Conservation (phyloP, 1,140 invertebrate genomes). For the Cecropterus lyciades region DNA sequence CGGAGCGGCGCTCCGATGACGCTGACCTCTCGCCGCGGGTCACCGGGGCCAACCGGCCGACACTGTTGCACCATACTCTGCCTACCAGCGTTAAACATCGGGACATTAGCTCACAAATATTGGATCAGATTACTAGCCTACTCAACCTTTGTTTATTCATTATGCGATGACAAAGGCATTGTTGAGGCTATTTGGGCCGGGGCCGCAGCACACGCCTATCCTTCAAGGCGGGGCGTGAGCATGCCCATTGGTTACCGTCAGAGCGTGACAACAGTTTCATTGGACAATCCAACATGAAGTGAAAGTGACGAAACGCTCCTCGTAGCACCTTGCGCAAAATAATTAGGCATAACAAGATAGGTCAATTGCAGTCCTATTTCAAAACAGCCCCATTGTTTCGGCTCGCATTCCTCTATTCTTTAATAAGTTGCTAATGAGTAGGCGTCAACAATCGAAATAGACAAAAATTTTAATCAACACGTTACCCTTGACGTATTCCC, state of each 20-base stretch:
- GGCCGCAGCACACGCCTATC: slow-evolving; percentile 67
- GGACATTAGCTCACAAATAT: slow-evolving; percentile 2
- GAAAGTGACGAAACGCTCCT: slow-evolving; percentile 69
- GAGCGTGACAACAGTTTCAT: slow-evolving; percentile 78
- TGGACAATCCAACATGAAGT: slow-evolving; percentile 75
- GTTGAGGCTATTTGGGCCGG: slow-evolving; percentile 60
- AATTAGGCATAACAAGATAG: slow-evolving; percentile 58
- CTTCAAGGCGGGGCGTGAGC: slow-evolving; percentile 70
- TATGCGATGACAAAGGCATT: slow-evolving; percentile 46
- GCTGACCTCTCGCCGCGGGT: slow-evolving; percentile 58
- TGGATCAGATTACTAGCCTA: background rate
- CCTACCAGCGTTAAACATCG: background rate
- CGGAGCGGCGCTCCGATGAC: slow-evolving; percentile 45
- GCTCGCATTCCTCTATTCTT: background rate
- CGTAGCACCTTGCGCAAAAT: slow-evolving; percentile 69
- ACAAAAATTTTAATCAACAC: background rate
- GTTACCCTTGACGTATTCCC: slow-evolving; percentile 1
- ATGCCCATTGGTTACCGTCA: slow-evolving; percentile 75
- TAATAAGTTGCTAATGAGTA: background rate
- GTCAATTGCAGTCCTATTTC: slow-evolving; percentile 46
- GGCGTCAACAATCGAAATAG: background rate
- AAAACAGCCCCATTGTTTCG: slow-evolving; percentile 24
- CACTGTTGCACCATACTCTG: slow-evolving; percentile 6
- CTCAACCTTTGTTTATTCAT: slow-evolving; percentile 20
- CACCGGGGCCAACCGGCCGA: slow-evolving; percentile 51